Base-by-base conservation (phyloP, 2,888 invertebrate species). In the Lypha dubia region DNA sequence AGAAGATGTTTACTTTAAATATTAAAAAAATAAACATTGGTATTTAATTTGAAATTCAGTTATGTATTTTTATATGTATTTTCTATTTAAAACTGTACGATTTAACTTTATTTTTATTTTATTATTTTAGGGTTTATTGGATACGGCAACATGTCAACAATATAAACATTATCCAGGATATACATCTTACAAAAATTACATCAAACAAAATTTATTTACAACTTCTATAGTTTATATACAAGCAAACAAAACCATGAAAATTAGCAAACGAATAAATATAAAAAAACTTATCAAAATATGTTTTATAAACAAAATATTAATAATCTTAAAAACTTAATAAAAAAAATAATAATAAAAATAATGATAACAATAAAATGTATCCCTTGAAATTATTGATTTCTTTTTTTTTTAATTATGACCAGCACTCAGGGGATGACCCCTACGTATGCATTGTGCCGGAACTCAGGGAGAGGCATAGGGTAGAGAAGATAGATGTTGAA, bases 211-310 rank as follows among this genome's bases (percentile, higher is more conserved):
- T 53, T 75, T 65, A 75, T 75, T 53, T 75, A 75, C 75, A 75
- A 75, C 56, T 75, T 75, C 63, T 53, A 65, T 56, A 75, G 75
- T 65, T 75, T 75, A 65, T 75, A 75, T 56, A 75, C 75, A 62
- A 60, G 62, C 49, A 44, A 71, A 24, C 5, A 70, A 71, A 71
- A 15, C 46, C 41, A 53, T 49, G 63, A 74, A 28, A 44, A 75
- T 44, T 65, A 65, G 63, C 41, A 65, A 65, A 65, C 44, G 41
- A 38, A 51, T 49, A 74, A 74, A 62, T 63, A 63, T 44, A 41
- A 60, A 74, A n/a, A 58, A 70, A 44, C 46, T 53, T 56, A 56
- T 75, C 56, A 75, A 65, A 56, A 51, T 75, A 75, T 75, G 65
- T 75, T 75, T 75, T 65, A 75, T 75, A 75, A 65, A 75, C 74